phyloP scores from a whole-genome alignment of 2,888 invertebrate species.

The Melanargia galathea region DNA sequence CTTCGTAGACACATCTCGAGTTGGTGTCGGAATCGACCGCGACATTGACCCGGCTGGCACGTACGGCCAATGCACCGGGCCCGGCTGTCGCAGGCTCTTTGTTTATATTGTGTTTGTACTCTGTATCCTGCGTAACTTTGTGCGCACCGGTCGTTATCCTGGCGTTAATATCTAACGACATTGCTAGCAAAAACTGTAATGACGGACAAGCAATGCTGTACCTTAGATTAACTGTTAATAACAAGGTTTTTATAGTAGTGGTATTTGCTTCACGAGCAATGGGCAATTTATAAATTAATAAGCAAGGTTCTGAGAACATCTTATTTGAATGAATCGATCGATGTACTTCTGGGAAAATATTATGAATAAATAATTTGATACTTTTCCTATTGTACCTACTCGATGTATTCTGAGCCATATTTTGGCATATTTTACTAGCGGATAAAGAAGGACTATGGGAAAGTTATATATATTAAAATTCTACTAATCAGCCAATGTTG shows the following conservation, averaged over 20 bases:
- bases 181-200: constrained; percentile 32
- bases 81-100: constrained; percentile 75
- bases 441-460: not conserved
- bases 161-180: constrained; percentile 26
- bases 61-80: constrained; percentile 77
- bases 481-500: not conserved
- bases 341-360: not conserved
- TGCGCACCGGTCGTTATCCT: constrained; percentile 31
- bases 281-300: constrained; percentile 10
- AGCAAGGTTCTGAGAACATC: not conserved
- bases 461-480: not conserved
- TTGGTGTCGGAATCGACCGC: constrained; percentile 62
- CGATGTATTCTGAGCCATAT: not conserved
- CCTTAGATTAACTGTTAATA: constrained; percentile 26
- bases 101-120: constrained; percentile 65
- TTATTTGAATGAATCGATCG: not conserved
- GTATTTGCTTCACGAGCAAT: constrained; percentile 6
- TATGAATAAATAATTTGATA: not conserved
- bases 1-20: constrained; percentile 70
- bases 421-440: not conserved
- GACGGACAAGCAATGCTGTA: constrained; percentile 27
- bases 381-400: not conserved
- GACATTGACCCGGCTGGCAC: constrained; percentile 79
- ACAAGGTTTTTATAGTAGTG: constrained; percentile 34
- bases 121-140: constrained; percentile 67